phyloP scores from a whole-genome alignment of 2,797 vertebrate species.

The Schizopygopsis pylzovi region DNA sequence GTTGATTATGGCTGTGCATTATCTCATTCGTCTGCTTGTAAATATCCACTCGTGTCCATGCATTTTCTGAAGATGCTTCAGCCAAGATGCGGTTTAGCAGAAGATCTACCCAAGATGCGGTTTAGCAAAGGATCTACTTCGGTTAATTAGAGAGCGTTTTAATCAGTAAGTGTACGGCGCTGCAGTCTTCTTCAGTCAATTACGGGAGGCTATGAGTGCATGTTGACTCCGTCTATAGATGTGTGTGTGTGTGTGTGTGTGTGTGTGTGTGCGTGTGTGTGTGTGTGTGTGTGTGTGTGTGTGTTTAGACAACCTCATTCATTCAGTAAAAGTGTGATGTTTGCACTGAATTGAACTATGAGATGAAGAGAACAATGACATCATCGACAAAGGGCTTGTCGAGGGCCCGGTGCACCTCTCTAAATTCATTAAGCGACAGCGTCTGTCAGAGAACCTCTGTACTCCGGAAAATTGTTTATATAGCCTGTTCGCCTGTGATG shows the following conservation, averaged over 20 bases:
- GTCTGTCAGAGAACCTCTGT: slow-evolving; percentile 38
- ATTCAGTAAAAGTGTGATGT: slow-evolving; percentile 5
- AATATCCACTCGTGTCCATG: slow-evolving; percentile 2
- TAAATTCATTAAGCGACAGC: slow-evolving; percentile 31
- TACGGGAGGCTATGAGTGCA: slow-evolving; percentile 3
- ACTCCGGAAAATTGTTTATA: slow-evolving; percentile 43
- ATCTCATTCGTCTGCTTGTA: slow-evolving; percentile 15
- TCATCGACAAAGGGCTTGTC: slow-evolving; percentile 38
- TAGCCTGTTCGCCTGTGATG: slow-evolving; percentile 35
- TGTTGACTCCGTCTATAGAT: slow-evolving; percentile 30
- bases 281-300: neutral
- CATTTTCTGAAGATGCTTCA: slow-evolving; percentile 18
- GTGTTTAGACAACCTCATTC: neutral
- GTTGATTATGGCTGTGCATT: slow-evolving; percentile 25
- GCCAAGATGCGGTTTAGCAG: slow-evolving; percentile 25
- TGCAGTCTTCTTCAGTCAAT: slow-evolving; percentile 28
- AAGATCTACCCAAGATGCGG: slow-evolving; percentile 29
- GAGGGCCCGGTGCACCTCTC: slow-evolving; percentile 38
- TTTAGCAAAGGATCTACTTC: slow-evolving; percentile 32
- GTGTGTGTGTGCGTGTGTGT: neutral
- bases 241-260: neutral
- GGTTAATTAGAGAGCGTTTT: slow-evolving; percentile 32
- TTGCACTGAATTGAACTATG: neutral
- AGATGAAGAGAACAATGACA: slow-evolving; percentile 39
- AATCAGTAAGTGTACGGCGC: neutral